Conservation (phyloP, 2,888 invertebrate genomes). For the Synergus laeviventris region DNA sequence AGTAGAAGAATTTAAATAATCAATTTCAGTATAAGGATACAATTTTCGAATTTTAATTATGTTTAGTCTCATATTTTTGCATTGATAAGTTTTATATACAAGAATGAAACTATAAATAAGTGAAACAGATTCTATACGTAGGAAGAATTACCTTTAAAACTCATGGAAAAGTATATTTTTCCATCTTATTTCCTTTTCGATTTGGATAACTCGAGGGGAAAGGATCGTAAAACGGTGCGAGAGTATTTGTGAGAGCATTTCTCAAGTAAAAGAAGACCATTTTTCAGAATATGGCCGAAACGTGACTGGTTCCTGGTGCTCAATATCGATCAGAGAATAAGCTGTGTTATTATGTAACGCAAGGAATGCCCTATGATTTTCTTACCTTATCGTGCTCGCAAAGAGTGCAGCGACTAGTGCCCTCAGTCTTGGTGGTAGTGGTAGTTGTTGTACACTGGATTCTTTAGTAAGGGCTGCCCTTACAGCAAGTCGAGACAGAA, state of each 20-base stretch:
- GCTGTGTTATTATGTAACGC: slow-evolving; percentile 20
- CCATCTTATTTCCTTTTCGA: slow-evolving; percentile 38
- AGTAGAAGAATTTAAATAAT: not conserved
- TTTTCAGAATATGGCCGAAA: slow-evolving; percentile 28
- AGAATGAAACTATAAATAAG: not conserved
- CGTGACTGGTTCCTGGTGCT: slow-evolving; percentile 20
- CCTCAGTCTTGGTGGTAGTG: slow-evolving; percentile 91
- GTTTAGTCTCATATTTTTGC: too few relatives aligned
- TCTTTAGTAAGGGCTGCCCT: slow-evolving; percentile 87
- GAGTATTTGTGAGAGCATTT: slow-evolving; percentile 29
- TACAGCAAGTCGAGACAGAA: slow-evolving; percentile 90
- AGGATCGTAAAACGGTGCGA: slow-evolving; percentile 13
- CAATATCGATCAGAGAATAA: slow-evolving; percentile 36
- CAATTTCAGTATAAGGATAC: too few relatives aligned
- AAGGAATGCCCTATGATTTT: slow-evolving; percentile 34
- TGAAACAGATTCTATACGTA: not conserved
- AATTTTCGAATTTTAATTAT: not conserved
- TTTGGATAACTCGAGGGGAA: slow-evolving; percentile 30
- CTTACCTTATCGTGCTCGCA: slow-evolving; percentile 88
- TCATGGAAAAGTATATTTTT: not conserved
- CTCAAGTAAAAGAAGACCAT: slow-evolving; percentile 32
- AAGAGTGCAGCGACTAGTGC: slow-evolving; percentile 91
- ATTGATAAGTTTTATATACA: not conserved
- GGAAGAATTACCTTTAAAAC: not conserved
- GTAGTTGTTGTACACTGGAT: slow-evolving; percentile 85